These are phyloP conservation scores for Caenorhabditis zanzibari DNA, from an alignment of 2,888 invertebrate genomes.

Conservation along the genomic window DNA sequence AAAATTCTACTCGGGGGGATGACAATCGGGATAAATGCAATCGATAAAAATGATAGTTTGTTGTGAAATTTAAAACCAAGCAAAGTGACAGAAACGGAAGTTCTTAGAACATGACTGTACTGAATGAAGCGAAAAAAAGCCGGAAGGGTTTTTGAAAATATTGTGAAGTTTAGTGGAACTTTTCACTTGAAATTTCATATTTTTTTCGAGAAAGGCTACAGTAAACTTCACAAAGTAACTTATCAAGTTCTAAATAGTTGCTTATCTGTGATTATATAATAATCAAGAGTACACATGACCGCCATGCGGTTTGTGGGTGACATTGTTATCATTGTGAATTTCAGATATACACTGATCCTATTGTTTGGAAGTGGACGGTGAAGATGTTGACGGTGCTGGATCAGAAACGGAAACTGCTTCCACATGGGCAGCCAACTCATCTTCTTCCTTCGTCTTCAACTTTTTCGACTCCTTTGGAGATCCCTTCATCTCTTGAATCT, in stretches of 20 bases:
- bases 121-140: neutral
- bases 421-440: neutral
- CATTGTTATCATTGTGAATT: neutral
- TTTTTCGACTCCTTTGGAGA: slow-evolving; percentile 50
- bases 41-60: slow-evolving; percentile 27
- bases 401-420: slow-evolving; percentile 2
- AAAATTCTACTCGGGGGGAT: slow-evolving; percentile 49
- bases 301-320: slow-evolving; percentile 7
- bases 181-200: too few species aligned
- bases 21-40: neutral
- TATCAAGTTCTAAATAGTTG: slow-evolving; percentile 21
- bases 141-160: neutral
- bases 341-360: slow-evolving; percentile 1
- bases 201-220: neutral
- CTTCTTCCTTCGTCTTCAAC: slow-evolving; percentile 26
- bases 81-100: slow-evolving; percentile 19
- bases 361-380: neutral
- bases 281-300: slow-evolving; percentile 14
- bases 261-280: slow-evolving; percentile 36
- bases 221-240: neutral
- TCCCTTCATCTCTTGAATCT: slow-evolving; percentile 98
- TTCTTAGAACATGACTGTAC: slow-evolving; percentile 41
- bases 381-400: neutral
- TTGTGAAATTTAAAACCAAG: slow-evolving; percentile 24
- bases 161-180: neutral